These are phyloP conservation scores for Rhingia rostrata DNA, from an alignment of 2,888 invertebrate species.

Conservation along the genomic window DNA sequence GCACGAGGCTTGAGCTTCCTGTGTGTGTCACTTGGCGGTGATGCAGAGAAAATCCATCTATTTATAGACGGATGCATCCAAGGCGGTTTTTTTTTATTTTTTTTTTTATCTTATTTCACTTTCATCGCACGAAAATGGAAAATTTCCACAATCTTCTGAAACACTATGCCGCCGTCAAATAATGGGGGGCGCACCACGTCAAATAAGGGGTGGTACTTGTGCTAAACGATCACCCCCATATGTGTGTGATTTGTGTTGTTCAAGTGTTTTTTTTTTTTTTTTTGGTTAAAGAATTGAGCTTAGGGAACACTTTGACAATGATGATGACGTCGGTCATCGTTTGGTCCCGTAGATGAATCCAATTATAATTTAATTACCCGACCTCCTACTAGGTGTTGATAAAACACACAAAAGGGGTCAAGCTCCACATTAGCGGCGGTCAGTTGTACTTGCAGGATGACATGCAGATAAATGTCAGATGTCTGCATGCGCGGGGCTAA, in stretches of 20 bases:
- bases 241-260: background rate
- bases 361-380: conserved; percentile 55
- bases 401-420: conserved; percentile 17
- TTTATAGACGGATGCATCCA: conserved; percentile 56
- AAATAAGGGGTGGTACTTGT: background rate
- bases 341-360: conserved; percentile 21
- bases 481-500: conserved; percentile 17
- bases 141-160: conserved; percentile 51
- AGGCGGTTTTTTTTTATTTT: conserved; percentile 47
- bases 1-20: conserved; percentile 40
- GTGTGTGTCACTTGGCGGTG: conserved; percentile 37
- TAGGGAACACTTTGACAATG: background rate
- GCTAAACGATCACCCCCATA: background rate
- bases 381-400: conserved; percentile 1
- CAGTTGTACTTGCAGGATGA: conserved; percentile 35
- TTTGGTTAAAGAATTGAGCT: conserved; percentile 28
- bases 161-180: background rate
- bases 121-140: conserved; percentile 62
- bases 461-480: background rate
- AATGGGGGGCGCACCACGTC: conserved; percentile 12
- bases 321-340: background rate
- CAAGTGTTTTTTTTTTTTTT: background rate
- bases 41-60: conserved; percentile 48
- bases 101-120: conserved; percentile 52
- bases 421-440: conserved; percentile 17